These are phyloP conservation scores for Euwallacea fornicatus DNA, from an alignment of 1,140 invertebrate genomes.

Conservation along the genomic window DNA sequence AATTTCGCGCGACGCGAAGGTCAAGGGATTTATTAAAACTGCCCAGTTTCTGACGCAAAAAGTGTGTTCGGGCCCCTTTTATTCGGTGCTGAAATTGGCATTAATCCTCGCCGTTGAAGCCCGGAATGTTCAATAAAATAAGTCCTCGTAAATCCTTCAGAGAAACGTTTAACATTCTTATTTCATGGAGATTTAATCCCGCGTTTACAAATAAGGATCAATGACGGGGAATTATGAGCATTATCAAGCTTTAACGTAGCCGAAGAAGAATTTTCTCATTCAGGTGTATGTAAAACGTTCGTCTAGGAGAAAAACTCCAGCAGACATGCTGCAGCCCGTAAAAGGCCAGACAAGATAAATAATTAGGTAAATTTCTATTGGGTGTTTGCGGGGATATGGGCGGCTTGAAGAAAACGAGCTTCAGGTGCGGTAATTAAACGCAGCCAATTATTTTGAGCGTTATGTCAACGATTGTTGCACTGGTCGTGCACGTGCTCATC, in stretches of 20 bases:
- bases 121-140: conserved; percentile 4
- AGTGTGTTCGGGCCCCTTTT: not conserved
- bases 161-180: conserved; percentile 1
- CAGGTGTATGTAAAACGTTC: not conserved
- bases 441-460: too few species aligned
- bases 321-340: not conserved
- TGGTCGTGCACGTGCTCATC: too few species aligned
- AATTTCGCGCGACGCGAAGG: too few species aligned
- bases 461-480: too few species aligned
- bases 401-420: too few species aligned
- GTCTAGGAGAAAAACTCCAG: not conserved
- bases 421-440: too few species aligned
- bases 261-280: not conserved
- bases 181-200: conserved; percentile 6
- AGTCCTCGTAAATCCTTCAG: conserved; percentile 1
- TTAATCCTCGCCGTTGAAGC: conserved; percentile 2
- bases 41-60: too few species aligned
- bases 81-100: not conserved
- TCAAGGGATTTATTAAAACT: too few species aligned
- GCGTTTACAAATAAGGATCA: conserved; percentile 11
- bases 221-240: not conserved
- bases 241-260: not conserved
- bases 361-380: conserved; percentile 1
- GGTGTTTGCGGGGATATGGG: not conserved
- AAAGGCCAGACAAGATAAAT: not conserved